These are phyloP conservation scores for Pedetes capensis DNA, from an alignment of 2,113 vertebrate species.

Conservation along the genomic window DNA sequence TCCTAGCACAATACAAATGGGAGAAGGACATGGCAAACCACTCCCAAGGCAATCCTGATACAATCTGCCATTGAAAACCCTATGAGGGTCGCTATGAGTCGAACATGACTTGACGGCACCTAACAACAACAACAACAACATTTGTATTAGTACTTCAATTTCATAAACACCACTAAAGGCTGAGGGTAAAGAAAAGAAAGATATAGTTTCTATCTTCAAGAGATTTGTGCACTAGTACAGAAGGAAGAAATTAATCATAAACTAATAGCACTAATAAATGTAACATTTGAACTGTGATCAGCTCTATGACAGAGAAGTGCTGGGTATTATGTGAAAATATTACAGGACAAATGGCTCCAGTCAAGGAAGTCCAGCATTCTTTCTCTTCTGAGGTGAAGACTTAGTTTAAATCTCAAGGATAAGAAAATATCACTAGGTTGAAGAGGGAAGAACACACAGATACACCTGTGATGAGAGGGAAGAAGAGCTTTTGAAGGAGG, in stretches of 20 bases:
- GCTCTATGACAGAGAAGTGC: neutral
- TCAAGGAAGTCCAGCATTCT: neutral
- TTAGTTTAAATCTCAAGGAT: neutral
- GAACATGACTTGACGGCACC: no score
- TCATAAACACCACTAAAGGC: neutral
- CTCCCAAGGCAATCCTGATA: no score
- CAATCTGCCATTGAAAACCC: no score
- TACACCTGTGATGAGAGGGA: neutral
- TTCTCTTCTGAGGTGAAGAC: neutral
- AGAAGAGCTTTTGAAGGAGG: neutral
- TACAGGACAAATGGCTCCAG: neutral
- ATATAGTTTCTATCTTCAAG: neutral
- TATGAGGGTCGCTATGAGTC: no score
- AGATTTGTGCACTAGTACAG: neutral
- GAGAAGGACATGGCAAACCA: no score
- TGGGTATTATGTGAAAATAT: neutral
- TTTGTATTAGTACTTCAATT: neutral
- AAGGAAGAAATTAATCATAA: neutral
- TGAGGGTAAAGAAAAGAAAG: neutral
- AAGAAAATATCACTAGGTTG: neutral
- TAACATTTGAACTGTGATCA: neutral
- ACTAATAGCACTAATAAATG: neutral
- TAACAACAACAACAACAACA: no score
- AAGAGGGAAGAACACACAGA: neutral
- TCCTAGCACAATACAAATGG: no score